A percentile compares a stretch with the other conserved stretches of the same genome.
These are phyloP conservation scores for Ennomos erosarius DNA, from an alignment of 2,888 invertebrate species.

Conservation along the genomic window DNA sequence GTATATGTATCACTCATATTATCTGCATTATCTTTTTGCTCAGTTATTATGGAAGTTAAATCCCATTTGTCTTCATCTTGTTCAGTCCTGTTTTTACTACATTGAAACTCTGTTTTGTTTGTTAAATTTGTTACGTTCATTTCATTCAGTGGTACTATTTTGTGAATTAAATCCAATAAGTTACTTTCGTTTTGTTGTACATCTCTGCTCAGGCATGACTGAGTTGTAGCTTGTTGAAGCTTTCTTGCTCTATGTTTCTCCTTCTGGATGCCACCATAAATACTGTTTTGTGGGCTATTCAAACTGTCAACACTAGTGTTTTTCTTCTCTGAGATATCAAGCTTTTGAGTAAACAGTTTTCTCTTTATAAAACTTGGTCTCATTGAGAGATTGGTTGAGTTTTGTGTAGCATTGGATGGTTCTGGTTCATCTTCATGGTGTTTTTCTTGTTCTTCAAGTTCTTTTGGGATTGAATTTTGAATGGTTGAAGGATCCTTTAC, in stretches of 20 bases:
- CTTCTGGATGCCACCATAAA: constrained; percentile 55
- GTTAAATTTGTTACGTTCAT: constrained; percentile 63
- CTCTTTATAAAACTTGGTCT: constrained; percentile 77
- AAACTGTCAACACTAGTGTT: constrained; percentile 55
- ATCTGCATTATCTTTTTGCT: constrained; percentile 58
- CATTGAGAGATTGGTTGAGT: constrained; percentile 60
- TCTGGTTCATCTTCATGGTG: constrained; percentile 28
- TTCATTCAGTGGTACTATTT: constrained; percentile 69
- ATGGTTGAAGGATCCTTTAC: background rate
- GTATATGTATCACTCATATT: constrained; percentile 72
- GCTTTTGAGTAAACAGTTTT: constrained; percentile 73
- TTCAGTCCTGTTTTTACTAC: constrained; percentile 43
- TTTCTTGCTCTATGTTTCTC: constrained; percentile 73
- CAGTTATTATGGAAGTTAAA: constrained; percentile 61
- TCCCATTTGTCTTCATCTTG: constrained; percentile 63
- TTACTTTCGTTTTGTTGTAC: constrained; percentile 61
- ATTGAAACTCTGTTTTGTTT: constrained; percentile 50
- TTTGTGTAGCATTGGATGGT: constrained; percentile 25
- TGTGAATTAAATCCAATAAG: constrained; percentile 71
- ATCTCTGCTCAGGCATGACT: constrained; percentile 69
- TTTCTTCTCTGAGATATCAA: constrained; percentile 66
- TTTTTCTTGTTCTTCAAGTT: constrained; percentile 30
- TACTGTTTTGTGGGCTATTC: constrained; percentile 63
- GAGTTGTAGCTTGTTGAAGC: constrained; percentile 56
- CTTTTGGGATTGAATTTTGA: constrained; percentile 34